Evolutionary conservation across 2,888 invertebrate genomes (phyloP).

Genomic region (Dryomyza anilis): DNA sequence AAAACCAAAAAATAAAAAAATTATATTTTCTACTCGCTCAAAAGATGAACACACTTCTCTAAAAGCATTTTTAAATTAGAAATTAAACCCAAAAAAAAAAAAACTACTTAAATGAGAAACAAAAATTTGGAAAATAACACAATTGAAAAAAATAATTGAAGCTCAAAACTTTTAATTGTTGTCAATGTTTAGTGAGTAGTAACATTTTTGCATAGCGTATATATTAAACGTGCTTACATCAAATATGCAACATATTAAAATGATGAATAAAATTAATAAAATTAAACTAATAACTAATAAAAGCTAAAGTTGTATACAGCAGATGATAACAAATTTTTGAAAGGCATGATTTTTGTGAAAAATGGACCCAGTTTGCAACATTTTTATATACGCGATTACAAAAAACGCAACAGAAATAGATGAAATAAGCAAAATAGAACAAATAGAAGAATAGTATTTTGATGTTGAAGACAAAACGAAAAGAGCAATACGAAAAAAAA

Average conservation of each 20-base stretch:
- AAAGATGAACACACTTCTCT: not conserved
- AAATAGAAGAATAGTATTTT: not conserved
- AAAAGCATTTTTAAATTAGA: not conserved
- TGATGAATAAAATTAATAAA: not conserved
- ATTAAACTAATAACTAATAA: constrained; percentile 20
- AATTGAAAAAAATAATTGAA: not conserved
- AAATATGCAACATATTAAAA: not conserved
- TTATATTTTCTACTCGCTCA: constrained; percentile 25
- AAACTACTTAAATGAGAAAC: not conserved
- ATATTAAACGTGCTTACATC: no score
- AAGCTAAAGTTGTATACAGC: constrained; percentile 41
- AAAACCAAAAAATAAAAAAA: constrained; percentile 19
- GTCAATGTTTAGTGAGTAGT: no score
- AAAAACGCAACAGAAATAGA: constrained; percentile 31
- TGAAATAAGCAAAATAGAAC: constrained; percentile 20
- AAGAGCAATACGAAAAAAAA: constrained; percentile 32
- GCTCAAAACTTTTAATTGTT: not conserved
- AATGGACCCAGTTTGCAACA: constrained; percentile 48
- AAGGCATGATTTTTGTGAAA: constrained; percentile 30
- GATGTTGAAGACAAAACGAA: not conserved
- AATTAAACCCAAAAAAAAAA: constrained; percentile 4
- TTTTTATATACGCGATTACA: constrained; percentile 39
- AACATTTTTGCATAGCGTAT: no score
- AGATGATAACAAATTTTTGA: constrained; percentile 45
- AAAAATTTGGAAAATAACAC: not conserved